Evolutionary conservation across 1,140 invertebrate species (phyloP), one percentile per base, ranked within the genome.

Genomic region (Plectrocnemia conspersa): DNA sequence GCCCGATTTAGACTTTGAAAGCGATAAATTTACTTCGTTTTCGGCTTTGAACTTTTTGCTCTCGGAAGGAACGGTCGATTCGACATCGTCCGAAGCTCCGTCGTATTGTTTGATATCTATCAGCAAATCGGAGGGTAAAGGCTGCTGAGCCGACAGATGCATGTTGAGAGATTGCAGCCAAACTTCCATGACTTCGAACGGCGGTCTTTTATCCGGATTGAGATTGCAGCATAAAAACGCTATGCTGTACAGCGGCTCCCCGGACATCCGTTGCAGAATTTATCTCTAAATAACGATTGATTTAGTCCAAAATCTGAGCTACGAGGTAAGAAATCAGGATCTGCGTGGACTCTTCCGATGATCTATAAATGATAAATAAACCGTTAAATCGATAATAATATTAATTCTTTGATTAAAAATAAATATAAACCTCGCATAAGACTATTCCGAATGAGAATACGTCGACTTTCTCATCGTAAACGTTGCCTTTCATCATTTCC

Each of bases 361-460:
- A 96, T 91, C 84, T 91, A 64, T 0, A 63, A 71, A 61, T 61
- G 50, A 45, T 38, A 38, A 44, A 41, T 52, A 3, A 52, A 41
- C 27, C n/a, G 9, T 44, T 19, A 13, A 44, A 16, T 9, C 25
- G 32, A 27, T n/a, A n/a, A 48, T 25, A 33, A 32, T 25, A 48
- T 29, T 25, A 15, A 22, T 22, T 54, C 18, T 13, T 54, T 18
- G n/a, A n/a, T n/a, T n/a, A n/a, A 35, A 54, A 15, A 32, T 11
- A 41, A 33, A 6, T 10, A 53, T 66, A 77, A 66, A 93, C 88
- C 80, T 98, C 95, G 69, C 93, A 97, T 3, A 97, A 74, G 52
- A 98, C 88, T 40, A 98, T 96, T 3, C 95, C 94, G 75, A 93
- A 97, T 22, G 93, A 97, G 71, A 97, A 98, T 50, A 98, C 85